Base-by-base conservation (phyloP, 1,140 invertebrate genomes). In the Anastrepha obliqua region DNA sequence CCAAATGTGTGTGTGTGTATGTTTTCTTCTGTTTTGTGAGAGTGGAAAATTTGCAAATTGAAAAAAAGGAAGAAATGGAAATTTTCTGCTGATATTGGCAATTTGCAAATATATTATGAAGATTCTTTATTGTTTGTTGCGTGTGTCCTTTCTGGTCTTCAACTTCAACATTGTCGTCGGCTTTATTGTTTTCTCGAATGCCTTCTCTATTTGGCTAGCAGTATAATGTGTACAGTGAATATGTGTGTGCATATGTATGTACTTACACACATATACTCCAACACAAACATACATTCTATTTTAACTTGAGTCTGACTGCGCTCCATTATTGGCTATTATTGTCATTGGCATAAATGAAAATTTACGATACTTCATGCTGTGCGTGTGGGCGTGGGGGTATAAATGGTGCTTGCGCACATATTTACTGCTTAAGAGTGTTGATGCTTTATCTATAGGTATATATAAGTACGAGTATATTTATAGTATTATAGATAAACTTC, bases 71-170 rank as follows among this genome's bases (percentile, higher is more conserved):
- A 65, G 20, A 58, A 86, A 42, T 8, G 85, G 58, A 62, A 65
- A 87, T 44, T 67, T 87, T 87, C 62, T 70, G 86, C 86, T 87
- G 86, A 87, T 87, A 60, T 64, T 87, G 86, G 86, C 86, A 87
- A 64, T 67, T 87, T 87, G 60, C 86, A 87, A 87, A 87, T 87
- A 87, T 65, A 87, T 87, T 87, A 87, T 65, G 39, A 67, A 67
- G 62, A 87, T 87, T 70, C 62, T 62, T 64, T 44, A 64, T 86
- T 65, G 64, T 67, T 87, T 58, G 15, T 70, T 55, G 44, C 44
- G 86, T 74, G 17, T 44, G 15, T 74, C 13, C 67, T 3, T 55
- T 55, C 51, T 39, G 39, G 74, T 39, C 39, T 51, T 81, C 15
- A 51, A 42, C 42, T 8, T 5, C 17, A 81, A 42, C n/a, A 39